Evolutionary conservation across 2,113 vertebrate genomes (phyloP), one percentile per base, ranked within the genome.

Genomic region (Morphnarchus princeps): DNA sequence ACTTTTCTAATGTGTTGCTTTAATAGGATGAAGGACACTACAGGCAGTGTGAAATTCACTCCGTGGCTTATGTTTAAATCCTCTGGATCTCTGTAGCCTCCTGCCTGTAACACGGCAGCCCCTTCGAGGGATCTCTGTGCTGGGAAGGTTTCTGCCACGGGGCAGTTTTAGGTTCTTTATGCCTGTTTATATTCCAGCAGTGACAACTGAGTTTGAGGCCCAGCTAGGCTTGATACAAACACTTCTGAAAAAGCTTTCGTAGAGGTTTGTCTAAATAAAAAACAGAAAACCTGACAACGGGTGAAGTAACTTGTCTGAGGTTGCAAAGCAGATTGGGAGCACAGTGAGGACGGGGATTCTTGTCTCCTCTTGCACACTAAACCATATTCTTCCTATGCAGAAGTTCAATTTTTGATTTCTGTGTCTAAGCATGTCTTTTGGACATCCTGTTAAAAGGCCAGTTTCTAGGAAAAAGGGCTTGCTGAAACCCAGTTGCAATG

Each of bases 381-480:
- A 50, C 70, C 29, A 26, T 16, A 31, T 67, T 94, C 38, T 63
- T 84, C 65, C 49, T 72, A n/a, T 20, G 66, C 25, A 18, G 6
- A 32, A 13, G 74, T 52, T 73, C 12, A n/a, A 4, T 17, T 70
- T 62, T 50, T 95, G 3, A 55, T 93, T 83, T 81, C 58, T 83
- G 34, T 87, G 87, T 62, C 70, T 47, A 29, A 61, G 70, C 50
- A 4, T 84, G 85, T 62, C 34, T 58, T 94, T 92, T 94, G 93
- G 58, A 92, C 47, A 89, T 83, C 31, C 76, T 74, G 45, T 49
- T 87, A 54, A 52, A 84, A 87, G 70, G n/a, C 43, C 38, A 72
- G 47, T 87, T 95, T 85, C 78, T 90, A 95, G 89, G 93, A 90
- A 80, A 89, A 85, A 62, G 49, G 42, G 40, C 70, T 82, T 83